Conservation (phyloP, 2,888 invertebrate genomes). For the Heliconius sara region DNA sequence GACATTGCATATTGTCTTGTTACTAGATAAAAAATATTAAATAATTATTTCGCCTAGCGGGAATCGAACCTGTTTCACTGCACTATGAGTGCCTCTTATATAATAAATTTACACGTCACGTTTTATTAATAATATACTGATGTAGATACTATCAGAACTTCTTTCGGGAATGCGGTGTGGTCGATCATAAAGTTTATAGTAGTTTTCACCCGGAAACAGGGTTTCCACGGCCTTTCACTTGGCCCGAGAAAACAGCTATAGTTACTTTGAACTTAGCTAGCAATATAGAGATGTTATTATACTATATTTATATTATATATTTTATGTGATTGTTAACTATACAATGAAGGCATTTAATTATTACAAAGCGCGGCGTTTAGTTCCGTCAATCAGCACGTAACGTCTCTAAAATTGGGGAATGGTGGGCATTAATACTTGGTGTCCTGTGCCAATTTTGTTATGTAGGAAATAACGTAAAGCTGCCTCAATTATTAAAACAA, state of each 20-base stretch:
- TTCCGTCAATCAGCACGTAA: too few relatives aligned
- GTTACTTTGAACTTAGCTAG: conserved; percentile 16
- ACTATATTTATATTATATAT: not conserved
- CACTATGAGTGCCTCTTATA: not conserved
- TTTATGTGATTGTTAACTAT: not conserved
- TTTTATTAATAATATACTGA: not conserved
- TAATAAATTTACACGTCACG: not conserved
- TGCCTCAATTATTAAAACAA: too few relatives aligned
- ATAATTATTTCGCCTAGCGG: not conserved
- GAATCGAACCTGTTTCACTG: not conserved
- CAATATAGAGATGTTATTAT: not conserved
- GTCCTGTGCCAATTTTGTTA: too few relatives aligned
- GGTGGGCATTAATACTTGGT: too few relatives aligned
- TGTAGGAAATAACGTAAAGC: too few relatives aligned
- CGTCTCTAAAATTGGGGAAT: too few relatives aligned
- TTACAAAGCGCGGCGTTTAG: not conserved
- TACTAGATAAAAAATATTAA: too few relatives aligned
- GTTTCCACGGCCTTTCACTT: conserved; percentile 60
- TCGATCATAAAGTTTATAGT: conserved; percentile 39
- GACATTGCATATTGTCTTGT: too few relatives aligned
- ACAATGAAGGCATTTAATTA: not conserved
- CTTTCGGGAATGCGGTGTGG: conserved; percentile 17
- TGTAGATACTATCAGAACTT: not conserved
- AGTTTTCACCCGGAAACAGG: conserved; percentile 58
- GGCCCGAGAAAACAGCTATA: conserved; percentile 50